Evolutionary conservation across 2,113 vertebrate species (phyloP).

Genomic region (Leucoraja erinaceus): DNA sequence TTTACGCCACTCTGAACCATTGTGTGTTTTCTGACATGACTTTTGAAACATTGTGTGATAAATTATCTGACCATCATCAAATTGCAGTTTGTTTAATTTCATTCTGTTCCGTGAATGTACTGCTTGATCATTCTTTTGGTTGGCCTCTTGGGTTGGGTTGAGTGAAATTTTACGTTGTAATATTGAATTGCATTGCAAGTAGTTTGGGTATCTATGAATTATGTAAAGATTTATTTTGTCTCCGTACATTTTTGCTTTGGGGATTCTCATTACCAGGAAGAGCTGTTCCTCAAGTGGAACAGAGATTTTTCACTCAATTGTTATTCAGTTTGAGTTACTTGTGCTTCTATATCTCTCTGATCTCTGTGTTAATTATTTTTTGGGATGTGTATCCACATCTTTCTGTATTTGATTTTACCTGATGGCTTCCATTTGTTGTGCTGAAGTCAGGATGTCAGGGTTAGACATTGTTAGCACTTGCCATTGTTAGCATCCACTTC

Average conservation of each 20-base stretch:
- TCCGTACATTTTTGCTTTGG: neutral
- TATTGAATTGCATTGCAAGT: too few relatives aligned
- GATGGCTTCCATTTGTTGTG: neutral
- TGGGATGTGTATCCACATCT: neutral
- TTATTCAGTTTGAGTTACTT: neutral
- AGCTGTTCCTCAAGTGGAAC: too few relatives aligned
- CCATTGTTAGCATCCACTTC: slow-evolving; percentile 19
- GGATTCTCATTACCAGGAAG: neutral
- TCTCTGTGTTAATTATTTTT: neutral
- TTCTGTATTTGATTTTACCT: neutral
- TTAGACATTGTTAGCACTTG: neutral
- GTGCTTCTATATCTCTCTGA: neutral
- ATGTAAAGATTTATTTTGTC: neutral
- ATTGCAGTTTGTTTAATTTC: too few relatives aligned
- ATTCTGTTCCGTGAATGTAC: too few relatives aligned
- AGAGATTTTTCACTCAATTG: neutral
- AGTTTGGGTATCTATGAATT: neutral
- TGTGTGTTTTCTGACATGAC: too few relatives aligned
- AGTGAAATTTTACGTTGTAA: too few relatives aligned
- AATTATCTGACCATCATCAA: too few relatives aligned
- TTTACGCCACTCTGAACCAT: too few relatives aligned
- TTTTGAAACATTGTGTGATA: too few relatives aligned
- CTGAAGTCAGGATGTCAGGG: neutral
- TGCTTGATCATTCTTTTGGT: too few relatives aligned
- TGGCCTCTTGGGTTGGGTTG: too few relatives aligned